A percentile compares a stretch with the other conserved stretches of the same genome.
Conservation (phyloP, 2,888 invertebrate genomes). For the Steinernema hermaphroditum region DNA sequence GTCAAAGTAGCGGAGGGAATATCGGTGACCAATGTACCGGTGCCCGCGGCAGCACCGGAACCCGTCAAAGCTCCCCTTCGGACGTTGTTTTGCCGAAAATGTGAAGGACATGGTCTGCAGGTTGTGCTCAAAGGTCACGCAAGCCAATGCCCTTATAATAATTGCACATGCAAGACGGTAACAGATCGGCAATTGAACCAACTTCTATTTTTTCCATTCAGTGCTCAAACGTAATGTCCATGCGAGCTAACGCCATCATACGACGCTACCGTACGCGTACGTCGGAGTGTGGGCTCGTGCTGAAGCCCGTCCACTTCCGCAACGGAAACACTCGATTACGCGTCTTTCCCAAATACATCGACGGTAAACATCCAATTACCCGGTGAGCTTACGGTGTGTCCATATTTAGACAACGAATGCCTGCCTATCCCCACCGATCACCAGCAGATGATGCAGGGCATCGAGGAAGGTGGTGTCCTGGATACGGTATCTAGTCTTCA, state of each 20-base stretch:
- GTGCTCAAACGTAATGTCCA: constrained; percentile 65
- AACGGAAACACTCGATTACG: constrained; percentile 64
- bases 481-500: not conserved
- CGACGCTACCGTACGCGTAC: constrained; percentile 63
- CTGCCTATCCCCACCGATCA: constrained; percentile 46
- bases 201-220: constrained; percentile 37
- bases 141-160: constrained; percentile 63
- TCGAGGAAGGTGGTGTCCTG: not conserved
- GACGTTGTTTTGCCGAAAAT: constrained; percentile 61
- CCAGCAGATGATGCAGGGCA: constrained; percentile 17
- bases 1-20: not conserved
- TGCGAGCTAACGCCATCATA: constrained; percentile 66
- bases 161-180: constrained; percentile 65
- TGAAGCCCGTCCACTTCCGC: constrained; percentile 65
- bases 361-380: constrained; percentile 47
- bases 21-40: not conserved
- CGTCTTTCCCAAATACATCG: constrained; percentile 66
- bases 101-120: constrained; percentile 61
- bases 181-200: not conserved
- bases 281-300: constrained; percentile 62
- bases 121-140: constrained; percentile 66
- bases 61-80: constrained; percentile 40
- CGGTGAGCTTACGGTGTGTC: not conserved
- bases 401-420: constrained; percentile 49
- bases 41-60: not conserved